Evolutionary conservation across 2,888 invertebrate genomes (phyloP).

Genomic region (Phymatocera aterrima): DNA sequence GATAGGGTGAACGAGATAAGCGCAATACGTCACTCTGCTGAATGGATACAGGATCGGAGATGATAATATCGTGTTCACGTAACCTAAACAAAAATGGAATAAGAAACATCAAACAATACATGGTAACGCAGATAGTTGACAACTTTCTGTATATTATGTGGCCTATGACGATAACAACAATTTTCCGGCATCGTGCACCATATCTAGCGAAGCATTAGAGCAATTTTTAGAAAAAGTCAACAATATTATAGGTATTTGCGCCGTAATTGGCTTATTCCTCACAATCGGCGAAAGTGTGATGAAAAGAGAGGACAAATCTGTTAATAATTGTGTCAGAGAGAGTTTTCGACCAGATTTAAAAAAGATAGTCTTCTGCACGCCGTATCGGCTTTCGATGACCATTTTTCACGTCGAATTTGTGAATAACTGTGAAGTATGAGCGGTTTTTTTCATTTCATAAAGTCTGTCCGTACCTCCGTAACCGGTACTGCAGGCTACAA

Average conservation of each 20-base stretch:
- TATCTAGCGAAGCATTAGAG: neutral
- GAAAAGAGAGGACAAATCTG: neutral
- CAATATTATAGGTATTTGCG: neutral
- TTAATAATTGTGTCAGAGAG: neutral
- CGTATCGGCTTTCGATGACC: too few species aligned
- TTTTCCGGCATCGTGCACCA: neutral
- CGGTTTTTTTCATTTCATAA: neutral
- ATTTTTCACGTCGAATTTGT: neutral
- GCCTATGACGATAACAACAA: neutral
- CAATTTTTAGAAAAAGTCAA: neutral
- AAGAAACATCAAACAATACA: neutral
- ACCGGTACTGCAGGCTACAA: slow-evolving; percentile 90
- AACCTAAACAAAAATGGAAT: slow-evolving; percentile 67
- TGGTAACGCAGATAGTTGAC: neutral
- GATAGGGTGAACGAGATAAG: slow-evolving; percentile 90
- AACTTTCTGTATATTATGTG: neutral
- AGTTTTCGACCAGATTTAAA: neutral
- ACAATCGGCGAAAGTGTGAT: neutral
- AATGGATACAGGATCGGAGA: slow-evolving; percentile 89
- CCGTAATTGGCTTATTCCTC: slow-evolving; percentile 9
- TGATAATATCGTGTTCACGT: slow-evolving; percentile 84
- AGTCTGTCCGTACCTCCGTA: slow-evolving; percentile 81
- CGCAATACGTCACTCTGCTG: slow-evolving; percentile 91
- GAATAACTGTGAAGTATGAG: neutral
- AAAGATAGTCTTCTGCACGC: neutral